Evolutionary conservation across 2,888 invertebrate species (phyloP).

Genomic region (Lumbricus terrestris): DNA sequence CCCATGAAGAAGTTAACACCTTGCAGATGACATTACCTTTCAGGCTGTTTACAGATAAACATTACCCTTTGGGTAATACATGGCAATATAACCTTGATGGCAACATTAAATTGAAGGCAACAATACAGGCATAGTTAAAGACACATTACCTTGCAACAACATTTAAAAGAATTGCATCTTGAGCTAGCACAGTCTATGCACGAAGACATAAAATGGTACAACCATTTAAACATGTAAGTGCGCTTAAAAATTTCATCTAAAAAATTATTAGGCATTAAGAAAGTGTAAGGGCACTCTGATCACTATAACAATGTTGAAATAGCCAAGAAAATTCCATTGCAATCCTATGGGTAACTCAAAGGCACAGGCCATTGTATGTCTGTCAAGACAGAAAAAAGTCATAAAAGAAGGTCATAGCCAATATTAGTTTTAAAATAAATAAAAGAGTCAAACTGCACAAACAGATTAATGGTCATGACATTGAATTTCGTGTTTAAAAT

Average conservation of each 20-base stretch:
- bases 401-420: not conserved
- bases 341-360: not conserved
- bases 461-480: not conserved
- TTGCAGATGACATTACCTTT: no score
- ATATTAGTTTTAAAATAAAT: not conserved
- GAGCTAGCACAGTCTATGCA: not conserved
- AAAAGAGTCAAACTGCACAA: not conserved
- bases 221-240: not conserved
- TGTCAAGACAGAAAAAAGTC: not conserved
- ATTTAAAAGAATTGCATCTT: not conserved
- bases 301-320: not conserved
- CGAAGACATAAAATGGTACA: not conserved
- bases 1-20: not conserved
- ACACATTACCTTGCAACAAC: not conserved
- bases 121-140: not conserved
- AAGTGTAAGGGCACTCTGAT: not conserved
- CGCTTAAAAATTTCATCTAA: not conserved
- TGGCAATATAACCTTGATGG: not conserved
- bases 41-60: not conserved
- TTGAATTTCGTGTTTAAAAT: not conserved
- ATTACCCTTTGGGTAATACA: not conserved
- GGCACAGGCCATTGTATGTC: not conserved
- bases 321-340: no score
- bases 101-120: not conserved
- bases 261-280: not conserved